Base-by-base conservation (phyloP, 2,888 invertebrate genomes). In the Metopia argyrocephala region DNA sequence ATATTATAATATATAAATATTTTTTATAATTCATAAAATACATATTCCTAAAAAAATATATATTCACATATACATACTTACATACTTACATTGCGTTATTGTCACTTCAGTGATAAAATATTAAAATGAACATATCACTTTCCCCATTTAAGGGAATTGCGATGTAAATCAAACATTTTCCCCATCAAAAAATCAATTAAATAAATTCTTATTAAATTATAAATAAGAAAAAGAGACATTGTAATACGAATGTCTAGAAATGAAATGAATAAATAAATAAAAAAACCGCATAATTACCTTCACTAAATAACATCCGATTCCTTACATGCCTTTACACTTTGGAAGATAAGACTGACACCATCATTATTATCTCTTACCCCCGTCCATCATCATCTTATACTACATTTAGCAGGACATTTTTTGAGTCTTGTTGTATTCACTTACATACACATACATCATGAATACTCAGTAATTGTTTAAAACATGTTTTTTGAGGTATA, bases 401-500 rank as follows among this genome's bases (percentile, higher is more conserved):
- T 48, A 64, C 21, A 71, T 52, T 25, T 18, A 20, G 12, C 56
- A 50, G 20, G 48, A 71, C 50, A 46, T 12, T 28, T 38, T 15
- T 12, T 31, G 12, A 38, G 38, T 38, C 38, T 15, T 38, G 9
- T 38, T 38, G 15, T 31, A 56, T 7, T 18, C 18, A 6, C 2
- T 18, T 6, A 50, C 25, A 62, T 5, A n/a, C 9, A 31, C n/a
- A 62, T 7, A 56, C 28, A 54, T 7, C 38, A 25, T 15, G 45
- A 18, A 25, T 64, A 56, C 48, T 46, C 25, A 76, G 21, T 23
- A 52, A 50, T 70, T 76, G 31, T 18, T 64, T 59, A 76, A 70
- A 69, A 69, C 56, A 76, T 50, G 50, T 27, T 38, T 69, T 62
- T 65, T 59, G n/a, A 69, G 65, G 75, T 75, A 70, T 45, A 54